Percentiles rank a stretch among this genome's conserved stretches.
Conservation (phyloP, 2,888 invertebrate species). For the Chelonus formosanus region DNA sequence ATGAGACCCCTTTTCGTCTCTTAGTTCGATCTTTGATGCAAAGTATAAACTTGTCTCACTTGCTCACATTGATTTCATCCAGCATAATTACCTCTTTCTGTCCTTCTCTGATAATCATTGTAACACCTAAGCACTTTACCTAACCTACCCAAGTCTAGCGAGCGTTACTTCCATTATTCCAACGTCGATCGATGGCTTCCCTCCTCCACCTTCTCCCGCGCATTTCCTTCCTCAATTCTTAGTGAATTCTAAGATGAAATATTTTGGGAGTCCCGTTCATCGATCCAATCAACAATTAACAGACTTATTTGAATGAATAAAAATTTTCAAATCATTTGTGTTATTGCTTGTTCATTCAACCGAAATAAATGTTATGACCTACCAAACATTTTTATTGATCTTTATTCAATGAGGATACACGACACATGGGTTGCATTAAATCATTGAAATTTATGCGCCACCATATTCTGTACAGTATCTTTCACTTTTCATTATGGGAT, state of each 20-base stretch:
- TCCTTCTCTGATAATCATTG: slow-evolving; percentile 65
- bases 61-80: slow-evolving; percentile 58
- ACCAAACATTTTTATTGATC: slow-evolving; percentile 55
- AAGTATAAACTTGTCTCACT: slow-evolving; percentile 58
- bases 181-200: slow-evolving; percentile 30
- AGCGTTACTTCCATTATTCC: slow-evolving; percentile 25
- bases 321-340: no score
- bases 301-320: no score
- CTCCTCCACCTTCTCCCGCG: neutral
- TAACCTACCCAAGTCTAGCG: slow-evolving; percentile 49
- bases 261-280: neutral
- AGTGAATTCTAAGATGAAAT: neutral
- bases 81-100: slow-evolving; percentile 64
- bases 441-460: slow-evolving; percentile 65
- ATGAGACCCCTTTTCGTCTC: slow-evolving; percentile 21
- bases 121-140: slow-evolving; percentile 64
- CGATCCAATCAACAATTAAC: no score
- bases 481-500: slow-evolving; percentile 66
- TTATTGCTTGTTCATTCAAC: slow-evolving; percentile 1
- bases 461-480: slow-evolving; percentile 59
- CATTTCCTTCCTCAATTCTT: neutral
- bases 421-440: slow-evolving; percentile 60
- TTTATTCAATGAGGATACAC: slow-evolving; percentile 57
- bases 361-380: slow-evolving; percentile 34
- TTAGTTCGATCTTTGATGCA: slow-evolving; percentile 45